These are phyloP conservation scores for Platyrinchus mystaceus DNA, from an alignment of 2,797 vertebrate genomes.

Conservation along the genomic window DNA sequence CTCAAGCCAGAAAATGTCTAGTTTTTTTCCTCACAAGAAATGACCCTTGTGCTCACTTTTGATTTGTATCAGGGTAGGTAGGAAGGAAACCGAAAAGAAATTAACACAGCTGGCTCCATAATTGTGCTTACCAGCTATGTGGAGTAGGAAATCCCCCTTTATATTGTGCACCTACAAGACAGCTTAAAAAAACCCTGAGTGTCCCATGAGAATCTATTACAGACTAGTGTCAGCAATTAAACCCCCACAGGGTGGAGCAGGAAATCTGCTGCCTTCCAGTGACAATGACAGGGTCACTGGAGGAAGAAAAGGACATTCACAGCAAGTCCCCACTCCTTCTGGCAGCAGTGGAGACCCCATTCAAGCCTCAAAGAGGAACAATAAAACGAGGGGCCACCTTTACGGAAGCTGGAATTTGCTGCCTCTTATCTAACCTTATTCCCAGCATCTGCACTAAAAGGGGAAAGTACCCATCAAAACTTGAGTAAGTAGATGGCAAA, in stretches of 20 bases:
- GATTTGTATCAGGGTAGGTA: not conserved
- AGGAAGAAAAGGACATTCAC: not conserved
- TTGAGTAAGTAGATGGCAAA: not conserved
- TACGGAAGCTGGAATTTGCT: not conserved
- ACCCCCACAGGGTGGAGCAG: not conserved
- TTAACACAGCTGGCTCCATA: not conserved
- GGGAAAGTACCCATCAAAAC: not conserved
- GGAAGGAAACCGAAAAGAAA: not conserved
- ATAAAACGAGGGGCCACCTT: not conserved
- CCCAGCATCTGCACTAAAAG: not conserved
- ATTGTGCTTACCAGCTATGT: not conserved
- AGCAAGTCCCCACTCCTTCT: not conserved
- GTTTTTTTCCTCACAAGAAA: not conserved
- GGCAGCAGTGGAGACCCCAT: not conserved
- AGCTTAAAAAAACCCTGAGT: not conserved
- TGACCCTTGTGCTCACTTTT: not conserved
- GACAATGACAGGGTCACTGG: conserved; percentile 16
- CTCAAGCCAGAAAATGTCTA: not conserved
- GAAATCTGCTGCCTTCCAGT: conserved; percentile 35
- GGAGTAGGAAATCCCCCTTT: not conserved
- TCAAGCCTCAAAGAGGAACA: not conserved
- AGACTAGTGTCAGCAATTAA: not conserved
- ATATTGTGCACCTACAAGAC: not conserved
- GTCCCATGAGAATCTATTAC: not conserved
- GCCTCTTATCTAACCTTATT: not conserved